Conservation (phyloP, 1,140 invertebrate species). For the Halesus radiatus region DNA sequence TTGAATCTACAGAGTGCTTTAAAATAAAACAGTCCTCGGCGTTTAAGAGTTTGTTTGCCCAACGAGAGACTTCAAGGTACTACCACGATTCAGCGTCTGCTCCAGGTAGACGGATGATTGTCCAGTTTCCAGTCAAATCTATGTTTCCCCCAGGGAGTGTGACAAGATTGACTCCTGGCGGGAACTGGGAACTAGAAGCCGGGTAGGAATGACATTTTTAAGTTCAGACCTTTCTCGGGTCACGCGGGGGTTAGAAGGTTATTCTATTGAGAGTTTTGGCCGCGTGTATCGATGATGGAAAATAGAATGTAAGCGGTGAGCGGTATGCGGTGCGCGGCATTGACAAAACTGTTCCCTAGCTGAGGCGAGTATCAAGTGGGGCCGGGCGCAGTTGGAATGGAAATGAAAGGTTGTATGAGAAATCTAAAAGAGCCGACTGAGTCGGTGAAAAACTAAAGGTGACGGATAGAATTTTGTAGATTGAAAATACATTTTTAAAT, state of each 20-base stretch:
- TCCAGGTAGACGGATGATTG: constrained; percentile 32
- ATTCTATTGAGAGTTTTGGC: constrained; percentile 28
- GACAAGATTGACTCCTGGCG: constrained; percentile 47
- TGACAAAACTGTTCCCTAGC: constrained; percentile 15
- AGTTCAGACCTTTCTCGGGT: constrained; percentile 37
- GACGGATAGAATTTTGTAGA: too few species aligned
- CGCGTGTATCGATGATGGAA: constrained; percentile 35
- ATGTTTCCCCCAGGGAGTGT: constrained; percentile 45
- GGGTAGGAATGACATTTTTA: constrained; percentile 52
- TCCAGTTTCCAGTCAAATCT: constrained; percentile 49
- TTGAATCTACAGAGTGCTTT: background rate
- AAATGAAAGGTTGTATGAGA: constrained; percentile 12
- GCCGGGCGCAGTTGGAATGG: background rate
- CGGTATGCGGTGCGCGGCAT: background rate
- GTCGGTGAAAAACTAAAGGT: too few species aligned
- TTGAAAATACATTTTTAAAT: too few species aligned
- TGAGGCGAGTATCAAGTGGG: constrained; percentile 5
- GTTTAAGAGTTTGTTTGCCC: background rate
- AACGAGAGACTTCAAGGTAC: background rate
- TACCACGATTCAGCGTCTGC: background rate
- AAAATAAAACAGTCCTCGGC: constrained; percentile 15
- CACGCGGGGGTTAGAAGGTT: constrained; percentile 28
- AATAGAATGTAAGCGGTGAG: constrained; percentile 6
- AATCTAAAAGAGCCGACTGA: background rate
- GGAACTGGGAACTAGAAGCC: background rate